These are phyloP conservation scores for Pollenia amentaria DNA, from an alignment of 2,888 invertebrate genomes.

Conservation along the genomic window DNA sequence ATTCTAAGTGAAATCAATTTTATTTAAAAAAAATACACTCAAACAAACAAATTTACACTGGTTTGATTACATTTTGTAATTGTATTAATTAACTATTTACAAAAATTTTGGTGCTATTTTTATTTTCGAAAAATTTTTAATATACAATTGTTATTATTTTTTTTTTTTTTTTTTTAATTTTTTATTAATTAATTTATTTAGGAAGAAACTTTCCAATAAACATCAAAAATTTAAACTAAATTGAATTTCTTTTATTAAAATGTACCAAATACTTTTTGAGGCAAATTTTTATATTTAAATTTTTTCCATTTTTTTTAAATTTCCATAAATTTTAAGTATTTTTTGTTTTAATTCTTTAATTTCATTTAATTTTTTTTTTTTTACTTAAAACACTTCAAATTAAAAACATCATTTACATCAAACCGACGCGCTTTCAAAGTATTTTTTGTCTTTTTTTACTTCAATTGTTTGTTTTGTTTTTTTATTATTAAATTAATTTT, in stretches of 20 bases:
- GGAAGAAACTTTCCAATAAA: too few relatives aligned
- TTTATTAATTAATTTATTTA: too few relatives aligned
- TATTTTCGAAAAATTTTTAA: not conserved
- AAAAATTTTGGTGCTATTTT: not conserved
- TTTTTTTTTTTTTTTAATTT: too few relatives aligned
- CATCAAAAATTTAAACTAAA: too few relatives aligned
- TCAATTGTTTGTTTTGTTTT: slow-evolving; percentile 22
- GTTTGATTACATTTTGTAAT: not conserved
- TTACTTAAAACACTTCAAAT: slow-evolving; percentile 39
- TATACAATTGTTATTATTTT: too few relatives aligned
- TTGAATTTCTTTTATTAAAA: not conserved
- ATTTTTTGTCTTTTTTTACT: not conserved
- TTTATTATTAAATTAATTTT: slow-evolving; percentile 38
- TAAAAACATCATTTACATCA: not conserved
- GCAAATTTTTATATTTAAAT: not conserved
- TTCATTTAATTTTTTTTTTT: not conserved
- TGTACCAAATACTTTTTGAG: not conserved
- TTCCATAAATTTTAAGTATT: slow-evolving; percentile 24
- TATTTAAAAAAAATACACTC: slow-evolving; percentile 10
- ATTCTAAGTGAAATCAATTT: slow-evolving; percentile 8
- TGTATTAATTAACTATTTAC: slow-evolving; percentile 8
- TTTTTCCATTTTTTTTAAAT: not conserved
- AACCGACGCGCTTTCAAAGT: slow-evolving; percentile 43
- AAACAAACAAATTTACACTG: slow-evolving; percentile 2
- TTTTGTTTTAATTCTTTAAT: not conserved